Conservation (phyloP, 1,140 invertebrate species). For the Aricia agestis region DNA sequence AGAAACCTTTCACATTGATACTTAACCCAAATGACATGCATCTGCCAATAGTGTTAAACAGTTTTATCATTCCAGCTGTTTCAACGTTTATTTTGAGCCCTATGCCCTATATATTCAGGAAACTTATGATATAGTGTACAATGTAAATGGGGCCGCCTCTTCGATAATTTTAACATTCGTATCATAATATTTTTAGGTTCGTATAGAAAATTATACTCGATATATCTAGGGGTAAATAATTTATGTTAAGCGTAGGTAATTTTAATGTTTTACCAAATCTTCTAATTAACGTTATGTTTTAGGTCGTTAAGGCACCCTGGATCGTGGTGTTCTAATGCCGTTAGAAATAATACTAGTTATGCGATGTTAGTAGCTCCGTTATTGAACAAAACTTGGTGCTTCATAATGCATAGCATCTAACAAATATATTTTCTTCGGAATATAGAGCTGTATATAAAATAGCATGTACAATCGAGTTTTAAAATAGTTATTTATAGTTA, state of each 20-base stretch:
- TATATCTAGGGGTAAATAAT: constrained; percentile 2
- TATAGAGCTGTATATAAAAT: constrained; percentile 13
- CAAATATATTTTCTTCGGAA: constrained; percentile 17
- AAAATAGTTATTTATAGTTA: constrained; percentile 1
- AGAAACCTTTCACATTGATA: no score
- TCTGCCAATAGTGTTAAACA: not conserved
- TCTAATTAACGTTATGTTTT: constrained; percentile 40
- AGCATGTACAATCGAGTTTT: constrained; percentile 9
- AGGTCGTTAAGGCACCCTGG: constrained; percentile 18
- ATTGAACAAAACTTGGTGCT: constrained; percentile 19
- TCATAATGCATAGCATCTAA: constrained; percentile 13
- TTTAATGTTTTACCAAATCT: constrained; percentile 63
- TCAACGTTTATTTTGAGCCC: not conserved
- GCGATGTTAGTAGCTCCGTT: constrained; percentile 9
- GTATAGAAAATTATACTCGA: constrained; percentile 41
- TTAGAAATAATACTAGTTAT: not conserved
- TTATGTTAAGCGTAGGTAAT: constrained; percentile 42
- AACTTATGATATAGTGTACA: constrained; percentile 28
- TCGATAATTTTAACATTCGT: constrained; percentile 51
- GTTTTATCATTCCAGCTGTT: not conserved
- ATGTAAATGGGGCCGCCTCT: constrained; percentile 69
- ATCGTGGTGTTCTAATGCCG: not conserved
- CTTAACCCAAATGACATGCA: no score
- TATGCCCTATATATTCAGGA: not conserved
- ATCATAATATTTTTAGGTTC: constrained; percentile 35